A percentile compares a stretch with the other conserved stretches of the same genome.
These are phyloP conservation scores for Eristalis arbustorum DNA, from an alignment of 2,888 invertebrate genomes.

Conservation along the genomic window DNA sequence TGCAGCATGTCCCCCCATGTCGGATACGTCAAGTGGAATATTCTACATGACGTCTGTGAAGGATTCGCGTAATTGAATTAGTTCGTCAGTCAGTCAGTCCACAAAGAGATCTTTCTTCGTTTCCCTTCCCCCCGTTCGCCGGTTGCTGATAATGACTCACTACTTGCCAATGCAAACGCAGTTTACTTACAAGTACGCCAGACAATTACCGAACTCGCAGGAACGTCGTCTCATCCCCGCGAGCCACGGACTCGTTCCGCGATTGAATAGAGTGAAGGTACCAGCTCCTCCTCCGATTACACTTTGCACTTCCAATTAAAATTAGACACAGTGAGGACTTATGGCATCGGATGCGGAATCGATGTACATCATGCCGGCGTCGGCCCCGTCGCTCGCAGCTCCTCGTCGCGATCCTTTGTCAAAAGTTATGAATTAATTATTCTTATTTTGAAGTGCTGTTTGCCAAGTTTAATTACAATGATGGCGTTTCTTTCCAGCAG, in stretches of 20 bases:
- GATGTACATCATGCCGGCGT: slow-evolving; percentile 25
- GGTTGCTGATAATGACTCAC: slow-evolving; percentile 21
- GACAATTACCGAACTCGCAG: slow-evolving; percentile 38
- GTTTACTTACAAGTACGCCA: slow-evolving; percentile 47
- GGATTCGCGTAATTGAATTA: slow-evolving; percentile 42
- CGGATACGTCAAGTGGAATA: slow-evolving; percentile 46
- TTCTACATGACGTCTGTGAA: slow-evolving; percentile 21
- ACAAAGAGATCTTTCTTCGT: slow-evolving; percentile 17
- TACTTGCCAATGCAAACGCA: slow-evolving; percentile 44
- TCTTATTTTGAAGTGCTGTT: slow-evolving; percentile 67
- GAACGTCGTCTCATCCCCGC: slow-evolving; percentile 26
- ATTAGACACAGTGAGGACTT: slow-evolving; percentile 50
- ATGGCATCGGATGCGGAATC: slow-evolving; percentile 30
- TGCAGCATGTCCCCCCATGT: not conserved
- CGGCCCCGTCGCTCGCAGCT: not conserved
- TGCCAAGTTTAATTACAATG: slow-evolving; percentile 66
- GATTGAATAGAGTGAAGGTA: slow-evolving; percentile 23
- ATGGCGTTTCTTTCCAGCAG: slow-evolving; percentile 63
- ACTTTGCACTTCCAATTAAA: slow-evolving; percentile 61
- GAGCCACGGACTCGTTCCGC: slow-evolving; percentile 3
- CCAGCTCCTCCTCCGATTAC: not conserved
- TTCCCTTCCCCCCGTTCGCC: not conserved
- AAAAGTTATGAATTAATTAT: slow-evolving; percentile 70
- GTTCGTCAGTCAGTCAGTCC: slow-evolving; percentile 26
- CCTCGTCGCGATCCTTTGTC: slow-evolving; percentile 23